Conservation (phyloP, 2,797 vertebrate species). For the Ibycter americanus region DNA sequence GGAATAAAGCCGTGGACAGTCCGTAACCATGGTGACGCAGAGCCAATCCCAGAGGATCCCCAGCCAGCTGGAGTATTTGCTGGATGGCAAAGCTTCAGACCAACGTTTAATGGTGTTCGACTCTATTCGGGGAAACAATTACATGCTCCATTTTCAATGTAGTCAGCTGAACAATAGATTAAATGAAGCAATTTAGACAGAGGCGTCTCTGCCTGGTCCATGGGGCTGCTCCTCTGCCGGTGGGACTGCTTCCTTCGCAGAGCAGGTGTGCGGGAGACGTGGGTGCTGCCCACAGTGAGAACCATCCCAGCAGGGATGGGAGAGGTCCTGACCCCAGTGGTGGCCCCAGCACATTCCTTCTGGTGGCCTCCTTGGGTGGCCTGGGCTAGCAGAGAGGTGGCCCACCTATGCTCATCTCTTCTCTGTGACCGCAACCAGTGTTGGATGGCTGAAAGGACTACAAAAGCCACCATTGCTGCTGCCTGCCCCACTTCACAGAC, state of each 20-base stretch:
- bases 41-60: conserved; percentile 67
- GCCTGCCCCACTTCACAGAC: neutral
- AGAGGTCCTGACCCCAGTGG: neutral
- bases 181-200: conserved; percentile 61
- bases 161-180: conserved; percentile 69
- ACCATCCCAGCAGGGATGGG: accelerated
- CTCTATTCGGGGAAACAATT: conserved; percentile 70
- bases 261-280: neutral
- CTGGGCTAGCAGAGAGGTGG: neutral
- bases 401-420: accelerated
- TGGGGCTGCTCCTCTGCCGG: neutral
- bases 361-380: neutral
- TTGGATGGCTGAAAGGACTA: neutral
- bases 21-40: conserved; percentile 65
- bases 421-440: accelerated
- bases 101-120: conserved; percentile 59
- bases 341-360: accelerated
- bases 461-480: accelerated
- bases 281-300: accelerated
- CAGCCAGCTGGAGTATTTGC: conserved; percentile 69
- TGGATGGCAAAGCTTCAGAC: conserved; percentile 68
- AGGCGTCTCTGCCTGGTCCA: neutral
- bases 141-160: conserved; percentile 73
- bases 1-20: conserved; percentile 64
- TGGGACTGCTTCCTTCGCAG: neutral